Percentiles rank a stretch among this genome's conserved stretches.
Conservation (phyloP, 1,140 invertebrate species). For the Lasaia peninsularis region DNA sequence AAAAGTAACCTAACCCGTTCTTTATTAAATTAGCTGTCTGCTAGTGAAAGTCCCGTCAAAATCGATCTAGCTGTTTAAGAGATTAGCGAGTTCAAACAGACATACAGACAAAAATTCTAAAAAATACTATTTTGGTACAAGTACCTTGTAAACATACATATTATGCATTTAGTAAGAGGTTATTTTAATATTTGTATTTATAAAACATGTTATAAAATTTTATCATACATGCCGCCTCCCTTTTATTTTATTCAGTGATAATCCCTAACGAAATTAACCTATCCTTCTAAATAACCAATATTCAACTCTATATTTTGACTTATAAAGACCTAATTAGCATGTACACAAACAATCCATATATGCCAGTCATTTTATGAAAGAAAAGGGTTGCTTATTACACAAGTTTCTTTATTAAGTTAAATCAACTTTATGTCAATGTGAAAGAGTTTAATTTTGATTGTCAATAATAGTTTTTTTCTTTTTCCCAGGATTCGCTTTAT, state of each 20-base stretch:
- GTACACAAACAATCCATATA: constrained; percentile 8
- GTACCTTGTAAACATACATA: no score
- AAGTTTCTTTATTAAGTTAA: background rate
- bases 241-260: background rate
- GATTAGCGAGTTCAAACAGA: no score
- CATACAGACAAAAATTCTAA: no score
- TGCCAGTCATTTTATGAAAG: constrained; percentile 19
- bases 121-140: no score
- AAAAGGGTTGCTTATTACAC: constrained; percentile 15
- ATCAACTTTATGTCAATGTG: background rate
- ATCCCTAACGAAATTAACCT: background rate
- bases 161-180: no score
- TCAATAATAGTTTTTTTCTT: background rate
- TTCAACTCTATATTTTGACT: background rate
- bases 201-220: background rate
- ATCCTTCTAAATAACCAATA: background rate
- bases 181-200: no score
- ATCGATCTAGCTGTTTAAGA: no score
- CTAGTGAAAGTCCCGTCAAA: no score
- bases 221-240: background rate
- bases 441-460: background rate
- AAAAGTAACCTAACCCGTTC: no score
- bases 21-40: no score
- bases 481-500: background rate
- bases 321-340: constrained; percentile 3